phyloP scores from a whole-genome alignment of 2,797 vertebrate genomes.

The Paramormyrops hopkinsi region DNA sequence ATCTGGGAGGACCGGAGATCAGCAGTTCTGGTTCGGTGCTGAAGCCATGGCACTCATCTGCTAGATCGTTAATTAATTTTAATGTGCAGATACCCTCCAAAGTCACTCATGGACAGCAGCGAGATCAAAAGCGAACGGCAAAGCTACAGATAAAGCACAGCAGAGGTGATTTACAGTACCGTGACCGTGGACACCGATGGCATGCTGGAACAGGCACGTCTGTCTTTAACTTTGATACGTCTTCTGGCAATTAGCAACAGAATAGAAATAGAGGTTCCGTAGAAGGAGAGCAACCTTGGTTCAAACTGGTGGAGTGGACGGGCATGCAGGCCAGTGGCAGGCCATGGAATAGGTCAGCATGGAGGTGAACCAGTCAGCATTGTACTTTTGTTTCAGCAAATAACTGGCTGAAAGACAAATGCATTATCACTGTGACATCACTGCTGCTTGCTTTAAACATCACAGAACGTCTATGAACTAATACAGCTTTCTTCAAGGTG shows the following conservation, averaged over 20 bases:
- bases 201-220: neutral
- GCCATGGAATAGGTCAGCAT: neutral
- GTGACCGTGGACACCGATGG: neutral
- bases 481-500: neutral
- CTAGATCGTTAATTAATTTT: neutral
- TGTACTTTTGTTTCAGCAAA: neutral
- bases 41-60: neutral
- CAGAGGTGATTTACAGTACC: neutral
- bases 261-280: neutral
- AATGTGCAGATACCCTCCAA: neutral
- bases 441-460: neutral
- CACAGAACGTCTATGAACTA: neutral
- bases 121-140: neutral
- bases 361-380: no score
- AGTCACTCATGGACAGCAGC: neutral
- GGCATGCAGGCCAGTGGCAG: neutral
- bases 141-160: neutral
- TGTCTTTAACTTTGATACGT: neutral
- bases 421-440: neutral
- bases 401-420: neutral
- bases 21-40: neutral
- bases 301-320: neutral
- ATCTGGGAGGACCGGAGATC: neutral
- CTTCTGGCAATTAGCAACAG: neutral
- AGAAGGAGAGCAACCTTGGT: neutral